These are phyloP conservation scores for Parnassius glacialis DNA, from an alignment of 2,888 invertebrate species.

Conservation along the genomic window DNA sequence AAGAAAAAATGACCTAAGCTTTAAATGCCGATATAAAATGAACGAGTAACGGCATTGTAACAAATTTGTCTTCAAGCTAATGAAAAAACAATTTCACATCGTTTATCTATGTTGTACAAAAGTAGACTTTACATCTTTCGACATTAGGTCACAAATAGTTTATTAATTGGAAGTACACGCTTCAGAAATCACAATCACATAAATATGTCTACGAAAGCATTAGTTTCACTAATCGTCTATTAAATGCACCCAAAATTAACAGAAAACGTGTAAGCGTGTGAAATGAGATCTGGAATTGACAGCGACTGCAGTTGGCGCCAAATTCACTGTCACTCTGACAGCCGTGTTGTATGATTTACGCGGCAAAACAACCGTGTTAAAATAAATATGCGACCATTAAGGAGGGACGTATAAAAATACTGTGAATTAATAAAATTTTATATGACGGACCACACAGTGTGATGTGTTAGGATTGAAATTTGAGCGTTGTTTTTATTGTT, in stretches of 20 bases:
- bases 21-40: slow-evolving; percentile 30
- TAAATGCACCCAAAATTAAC: slow-evolving; percentile 52
- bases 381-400: slow-evolving; percentile 55
- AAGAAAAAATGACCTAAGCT: slow-evolving; percentile 31
- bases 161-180: slow-evolving; percentile 30
- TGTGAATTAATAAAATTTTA: slow-evolving; percentile 60
- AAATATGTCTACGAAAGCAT: slow-evolving; percentile 54
- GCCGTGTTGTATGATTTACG: slow-evolving; percentile 56
- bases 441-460: slow-evolving; percentile 58
- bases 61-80: slow-evolving; percentile 42
- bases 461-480: slow-evolving; percentile 40
- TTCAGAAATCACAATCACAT: slow-evolving; percentile 43
- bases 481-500: slow-evolving; percentile 33
- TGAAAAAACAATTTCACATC: slow-evolving; percentile 31
- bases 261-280: slow-evolving; percentile 35
- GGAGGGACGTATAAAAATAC: slow-evolving; percentile 49
- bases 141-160: slow-evolving; percentile 40
- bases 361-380: slow-evolving; percentile 44
- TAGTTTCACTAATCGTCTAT: slow-evolving; percentile 53
- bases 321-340: slow-evolving; percentile 64
- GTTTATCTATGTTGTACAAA: slow-evolving; percentile 28
- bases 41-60: slow-evolving; percentile 29
- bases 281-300: slow-evolving; percentile 43
- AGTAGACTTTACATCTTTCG: slow-evolving; percentile 33
- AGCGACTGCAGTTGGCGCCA: slow-evolving; percentile 57